Conservation (phyloP, 2,888 invertebrate species). For the Nezara viridula region DNA sequence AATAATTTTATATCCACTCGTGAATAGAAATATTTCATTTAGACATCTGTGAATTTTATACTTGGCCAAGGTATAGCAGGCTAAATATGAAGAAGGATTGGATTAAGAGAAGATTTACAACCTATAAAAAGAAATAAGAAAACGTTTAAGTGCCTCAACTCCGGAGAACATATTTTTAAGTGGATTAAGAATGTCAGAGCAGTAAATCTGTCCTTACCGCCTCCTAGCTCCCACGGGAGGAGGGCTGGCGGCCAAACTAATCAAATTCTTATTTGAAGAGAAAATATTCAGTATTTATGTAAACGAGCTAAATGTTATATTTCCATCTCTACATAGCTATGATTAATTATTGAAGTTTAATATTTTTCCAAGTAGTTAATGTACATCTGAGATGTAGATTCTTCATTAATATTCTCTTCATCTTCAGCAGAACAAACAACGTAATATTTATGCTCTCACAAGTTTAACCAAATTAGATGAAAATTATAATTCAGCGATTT, state of each 20-base stretch:
- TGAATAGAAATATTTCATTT: neutral
- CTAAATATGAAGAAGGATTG: conserved; percentile 2
- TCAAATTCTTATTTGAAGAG: conserved; percentile 22
- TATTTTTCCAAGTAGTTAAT: neutral
- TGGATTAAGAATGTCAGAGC: conserved; percentile 19
- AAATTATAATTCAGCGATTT: too few species aligned
- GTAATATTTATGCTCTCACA: too few species aligned
- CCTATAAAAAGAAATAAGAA: conserved; percentile 40
- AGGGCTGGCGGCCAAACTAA: neutral
- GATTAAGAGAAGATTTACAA: conserved; percentile 1
- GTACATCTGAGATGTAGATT: too few species aligned
- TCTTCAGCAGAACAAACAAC: too few species aligned
- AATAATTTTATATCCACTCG: neutral
- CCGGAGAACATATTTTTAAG: conserved; percentile 11
- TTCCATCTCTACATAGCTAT: neutral
- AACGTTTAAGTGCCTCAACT: conserved; percentile 23
- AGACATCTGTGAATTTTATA: neutral
- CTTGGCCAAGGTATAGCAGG: neutral
- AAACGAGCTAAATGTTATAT: neutral
- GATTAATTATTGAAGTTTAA: neutral
- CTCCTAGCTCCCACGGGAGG: neutral
- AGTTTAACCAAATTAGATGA: too few species aligned
- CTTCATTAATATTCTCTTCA: too few species aligned
- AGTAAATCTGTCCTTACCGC: conserved; percentile 19
- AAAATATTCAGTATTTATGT: neutral